Percentiles rank a stretch among this genome's conserved stretches.
These are phyloP conservation scores for Hoplias malabaricus DNA, from an alignment of 2,113 vertebrate species.

Conservation along the genomic window DNA sequence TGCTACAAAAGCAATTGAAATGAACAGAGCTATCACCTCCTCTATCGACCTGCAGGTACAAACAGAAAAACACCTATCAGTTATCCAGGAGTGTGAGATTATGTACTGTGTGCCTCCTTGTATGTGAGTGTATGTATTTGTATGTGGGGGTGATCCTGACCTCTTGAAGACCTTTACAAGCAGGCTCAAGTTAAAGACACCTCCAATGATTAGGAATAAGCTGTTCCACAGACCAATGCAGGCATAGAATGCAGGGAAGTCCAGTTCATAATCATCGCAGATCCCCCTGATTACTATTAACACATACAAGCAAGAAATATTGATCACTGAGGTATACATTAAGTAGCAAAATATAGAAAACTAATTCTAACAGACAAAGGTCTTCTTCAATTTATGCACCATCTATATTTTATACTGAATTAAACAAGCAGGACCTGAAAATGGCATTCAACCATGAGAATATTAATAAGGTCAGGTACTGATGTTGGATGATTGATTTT, in stretches of 20 bases:
- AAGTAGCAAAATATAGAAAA: background rate
- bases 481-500: no score
- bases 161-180: constrained; percentile 97
- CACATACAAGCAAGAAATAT: background rate
- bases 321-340: background rate
- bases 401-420: no score
- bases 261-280: constrained; percentile 91
- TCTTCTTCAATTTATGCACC: no score
- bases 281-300: constrained; percentile 88
- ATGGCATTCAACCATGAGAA: no score
- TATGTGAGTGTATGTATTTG: background rate
- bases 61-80: constrained; percentile 31
- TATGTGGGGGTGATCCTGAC: constrained; percentile 64
- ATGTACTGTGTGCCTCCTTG: background rate
- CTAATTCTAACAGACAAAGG: no score
- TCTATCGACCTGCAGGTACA: constrained; percentile 85
- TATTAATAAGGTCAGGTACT: no score
- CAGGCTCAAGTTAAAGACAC: constrained; percentile 92
- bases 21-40: constrained; percentile 97
- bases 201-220: constrained; percentile 91
- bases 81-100: background rate
- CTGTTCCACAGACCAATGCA: constrained; percentile 98
- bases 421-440: no score
- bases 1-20: constrained; percentile 91
- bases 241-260: constrained; percentile 94